phyloP scores from a whole-genome alignment of 2,888 invertebrate genomes.

The Lithosia quadra region DNA sequence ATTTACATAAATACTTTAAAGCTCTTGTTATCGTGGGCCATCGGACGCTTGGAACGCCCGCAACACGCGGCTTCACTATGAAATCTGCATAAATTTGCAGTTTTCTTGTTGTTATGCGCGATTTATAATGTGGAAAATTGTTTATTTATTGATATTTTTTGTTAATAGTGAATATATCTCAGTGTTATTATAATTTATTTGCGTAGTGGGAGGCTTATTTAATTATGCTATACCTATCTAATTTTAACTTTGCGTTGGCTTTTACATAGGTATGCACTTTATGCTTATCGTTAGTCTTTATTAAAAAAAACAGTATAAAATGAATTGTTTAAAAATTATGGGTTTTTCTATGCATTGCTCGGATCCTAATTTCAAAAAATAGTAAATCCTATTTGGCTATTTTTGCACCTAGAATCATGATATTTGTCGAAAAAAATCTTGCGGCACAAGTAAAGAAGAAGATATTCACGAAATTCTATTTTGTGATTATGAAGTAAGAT shows the following conservation, averaged over 20 bases:
- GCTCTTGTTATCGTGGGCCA: slow-evolving; percentile 59
- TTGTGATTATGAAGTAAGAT: not conserved
- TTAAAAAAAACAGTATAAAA: too few species aligned
- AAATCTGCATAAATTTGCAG: slow-evolving; percentile 84
- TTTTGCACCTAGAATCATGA: not conserved
- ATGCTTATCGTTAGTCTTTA: too few species aligned
- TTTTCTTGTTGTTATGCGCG: slow-evolving; percentile 77
- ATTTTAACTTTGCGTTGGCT: slow-evolving; percentile 11
- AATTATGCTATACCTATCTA: slow-evolving; percentile 11
- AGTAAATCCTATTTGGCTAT: not conserved
- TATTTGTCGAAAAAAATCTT: not conserved
- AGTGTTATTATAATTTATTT: slow-evolving; percentile 36
- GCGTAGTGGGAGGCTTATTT: slow-evolving; percentile 31
- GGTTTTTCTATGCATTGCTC: too few species aligned
- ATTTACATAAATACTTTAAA: slow-evolving; percentile 70
- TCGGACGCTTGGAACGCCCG: slow-evolving; percentile 59
- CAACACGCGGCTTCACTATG: slow-evolving; percentile 69
- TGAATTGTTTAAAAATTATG: too few species aligned
- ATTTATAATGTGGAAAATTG: slow-evolving; percentile 79
- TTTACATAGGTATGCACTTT: not conserved
- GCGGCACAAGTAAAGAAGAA: not conserved
- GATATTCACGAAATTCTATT: not conserved
- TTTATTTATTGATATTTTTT: slow-evolving; percentile 74
- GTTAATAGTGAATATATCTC: slow-evolving; percentile 52
- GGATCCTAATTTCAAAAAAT: too few species aligned